Base-by-base conservation (phyloP, 1,140 invertebrate genomes). In the Micrasema minimum region DNA sequence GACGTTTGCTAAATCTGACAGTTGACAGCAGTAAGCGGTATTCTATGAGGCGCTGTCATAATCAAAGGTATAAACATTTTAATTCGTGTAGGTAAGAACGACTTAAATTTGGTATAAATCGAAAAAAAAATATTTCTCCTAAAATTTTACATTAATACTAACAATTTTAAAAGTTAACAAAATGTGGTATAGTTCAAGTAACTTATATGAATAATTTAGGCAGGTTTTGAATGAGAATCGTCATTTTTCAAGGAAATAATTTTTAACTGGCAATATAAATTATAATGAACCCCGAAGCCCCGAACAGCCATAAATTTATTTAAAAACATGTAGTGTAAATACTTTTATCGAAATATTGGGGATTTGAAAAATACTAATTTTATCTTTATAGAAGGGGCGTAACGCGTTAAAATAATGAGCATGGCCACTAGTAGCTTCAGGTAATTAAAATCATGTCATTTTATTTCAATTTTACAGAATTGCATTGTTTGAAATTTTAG, bases 401-500 rank as follows among this genome's bases (percentile, higher is more conserved):
- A 62, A 53, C 31, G 53, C 55, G 55, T 35, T 31, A 12, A 50
- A 22, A 35, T 31, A 31, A 48, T 50, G 16, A 31, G 67, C 41
- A 69, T 69, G 67, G 67, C 67, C 43, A 69, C 53, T 38, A 59
- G 53, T 38, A 69, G 67, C 26, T 69, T 61, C 51, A 69, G 67
- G 67, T 69, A 51, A 61, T 16, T 35, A 61, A 48, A 43, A 22
- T 12, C 45, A 43, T n/a, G 12, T 2, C 12, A 62, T 43, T 14
- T 45, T 62, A 22, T 22, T 38, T 45, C 12, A 62, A 16, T 45
- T 43, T 23, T 23, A 18, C n/a, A 12, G 31, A 20, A 11, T 14
- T 46, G 14, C 9, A 31, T 65, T 68, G 35, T 68, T 45, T 57
- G 31, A 20, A 23, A 22, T 69, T 69, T 43, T 48, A 69, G 67